Percentiles rank a stretch among this genome's conserved stretches.
phyloP scores from a whole-genome alignment of 2,888 invertebrate species.

The Amaurobius ferox region DNA sequence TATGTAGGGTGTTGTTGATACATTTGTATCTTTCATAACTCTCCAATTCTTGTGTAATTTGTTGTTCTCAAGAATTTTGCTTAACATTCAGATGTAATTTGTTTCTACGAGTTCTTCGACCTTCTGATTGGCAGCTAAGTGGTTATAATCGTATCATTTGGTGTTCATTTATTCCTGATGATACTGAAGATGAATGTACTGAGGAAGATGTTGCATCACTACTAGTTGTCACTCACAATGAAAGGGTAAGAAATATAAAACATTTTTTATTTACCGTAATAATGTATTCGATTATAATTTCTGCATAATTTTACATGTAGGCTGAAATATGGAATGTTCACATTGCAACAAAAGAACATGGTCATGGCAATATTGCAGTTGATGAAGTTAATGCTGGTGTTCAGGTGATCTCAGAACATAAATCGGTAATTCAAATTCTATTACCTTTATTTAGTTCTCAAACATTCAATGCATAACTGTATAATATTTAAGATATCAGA shows the following conservation, averaged over 20 bases:
- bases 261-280: neutral
- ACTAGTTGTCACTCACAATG: slow-evolving; percentile 88
- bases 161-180: slow-evolving; percentile 92
- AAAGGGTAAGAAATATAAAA: slow-evolving; percentile 78
- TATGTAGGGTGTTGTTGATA: no score
- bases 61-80: no score
- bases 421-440: no score
- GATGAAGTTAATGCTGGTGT: slow-evolving; percentile 69
- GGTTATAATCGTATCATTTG: slow-evolving; percentile 88
- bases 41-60: no score
- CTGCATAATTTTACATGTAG: slow-evolving; percentile 74
- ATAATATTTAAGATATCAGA: no score
- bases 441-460: no score
- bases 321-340: slow-evolving; percentile 81
- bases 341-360: slow-evolving; percentile 79
- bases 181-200: slow-evolving; percentile 76
- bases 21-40: no score
- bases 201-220: slow-evolving; percentile 84
- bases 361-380: slow-evolving; percentile 74
- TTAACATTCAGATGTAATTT: slow-evolving; percentile 73
- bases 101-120: slow-evolving; percentile 81
- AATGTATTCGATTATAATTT: neutral
- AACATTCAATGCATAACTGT: no score
- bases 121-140: slow-evolving; percentile 79
- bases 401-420: slow-evolving; percentile 71